Base-by-base conservation (phyloP, 2,797 vertebrate genomes). In the Octomys mimax region DNA sequence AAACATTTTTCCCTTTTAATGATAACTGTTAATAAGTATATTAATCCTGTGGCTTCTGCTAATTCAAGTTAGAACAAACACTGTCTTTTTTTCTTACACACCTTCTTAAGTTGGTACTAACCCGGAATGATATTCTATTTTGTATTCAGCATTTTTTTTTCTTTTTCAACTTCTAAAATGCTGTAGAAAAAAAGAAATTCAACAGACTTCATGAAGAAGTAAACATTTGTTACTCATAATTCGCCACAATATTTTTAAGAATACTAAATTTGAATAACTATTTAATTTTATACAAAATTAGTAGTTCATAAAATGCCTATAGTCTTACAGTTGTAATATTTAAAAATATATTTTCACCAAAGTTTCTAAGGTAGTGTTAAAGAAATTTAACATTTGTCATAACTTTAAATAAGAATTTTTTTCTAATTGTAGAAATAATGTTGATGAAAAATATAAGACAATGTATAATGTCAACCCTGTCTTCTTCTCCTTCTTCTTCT, bases 21-120 rank as follows among this genome's bases (percentile, higher is more conserved):
- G 10, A 71, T 21, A 89, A 54, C 28, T 80, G 77, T n/a, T 68
- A 73, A 84, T 90, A 94, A 97, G 79, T 88, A 71, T 2, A 88
- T 59, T 52, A 84, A 66, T 79, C 3, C 9, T 91, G 42, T 54
- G 14, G 82, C 1, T 62, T 92, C 24, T 77, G 24, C 19, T 89
- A 57, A 13, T 54, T 86, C 62, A 84, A 73, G 36, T 87, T 90
- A 66, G 59, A 82, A 28, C 84, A 87, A 59, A 28, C 62, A 59
- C 92, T 24, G 0, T 84, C 26, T 36, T 28, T 26, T 89, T 83
- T 21, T 91, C 3, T 52, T 80, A 54, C 26, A 70, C 3, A 42
- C 2, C 6, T 4, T 83, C 13, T 31, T 46, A 73, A 9, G 46
- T 42, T 87, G 31, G 12, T 81, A 36, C 24, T 92, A 87, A 79